Percentiles rank a stretch among this genome's conserved stretches.
Evolutionary conservation across 2,888 invertebrate genomes (phyloP).

Genomic region (Dendrolimus houi): DNA sequence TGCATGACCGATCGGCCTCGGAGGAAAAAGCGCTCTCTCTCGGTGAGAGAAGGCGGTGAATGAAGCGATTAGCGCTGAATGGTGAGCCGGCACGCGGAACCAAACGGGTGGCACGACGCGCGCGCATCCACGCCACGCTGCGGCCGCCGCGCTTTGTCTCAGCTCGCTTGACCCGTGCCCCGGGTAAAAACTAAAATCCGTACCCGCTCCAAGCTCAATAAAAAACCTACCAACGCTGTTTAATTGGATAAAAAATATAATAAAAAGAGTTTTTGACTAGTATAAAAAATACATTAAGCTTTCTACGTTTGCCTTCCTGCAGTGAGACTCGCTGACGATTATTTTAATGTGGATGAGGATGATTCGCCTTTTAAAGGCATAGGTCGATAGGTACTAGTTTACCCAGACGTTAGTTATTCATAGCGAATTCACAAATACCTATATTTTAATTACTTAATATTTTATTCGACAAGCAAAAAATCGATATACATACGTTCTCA

Average conservation of each 20-base stretch:
- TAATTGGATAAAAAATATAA: slow-evolving; percentile 60
- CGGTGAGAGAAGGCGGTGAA: slow-evolving; percentile 35
- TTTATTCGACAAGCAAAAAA: too few species aligned
- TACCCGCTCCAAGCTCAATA: slow-evolving; percentile 17
- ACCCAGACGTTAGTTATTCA: too few species aligned
- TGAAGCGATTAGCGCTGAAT: slow-evolving; percentile 75
- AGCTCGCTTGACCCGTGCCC: slow-evolving; percentile 72
- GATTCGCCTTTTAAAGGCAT: too few species aligned
- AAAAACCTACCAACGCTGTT: slow-evolving; percentile 47
- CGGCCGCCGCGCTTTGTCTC: slow-evolving; percentile 65
- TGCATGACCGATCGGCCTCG: slow-evolving; percentile 68
- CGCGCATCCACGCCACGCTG: slow-evolving; percentile 45
- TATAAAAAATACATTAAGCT: slow-evolving; percentile 25
- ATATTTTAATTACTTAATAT: too few species aligned
- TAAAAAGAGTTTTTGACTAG: slow-evolving; percentile 37
- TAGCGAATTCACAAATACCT: too few species aligned
- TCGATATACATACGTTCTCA: too few species aligned
- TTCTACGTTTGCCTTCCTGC: slow-evolving; percentile 14
- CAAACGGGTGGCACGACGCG: slow-evolving; percentile 55
- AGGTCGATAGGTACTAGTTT: too few species aligned
- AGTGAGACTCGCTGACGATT: too few species aligned
- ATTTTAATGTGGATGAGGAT: too few species aligned
- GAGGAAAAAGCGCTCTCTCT: slow-evolving; percentile 59
- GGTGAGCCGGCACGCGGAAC: slow-evolving; percentile 65
- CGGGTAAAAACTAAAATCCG: slow-evolving; percentile 57